phyloP scores from a whole-genome alignment of 2,113 vertebrate species.

The Steatornis caripensis region DNA sequence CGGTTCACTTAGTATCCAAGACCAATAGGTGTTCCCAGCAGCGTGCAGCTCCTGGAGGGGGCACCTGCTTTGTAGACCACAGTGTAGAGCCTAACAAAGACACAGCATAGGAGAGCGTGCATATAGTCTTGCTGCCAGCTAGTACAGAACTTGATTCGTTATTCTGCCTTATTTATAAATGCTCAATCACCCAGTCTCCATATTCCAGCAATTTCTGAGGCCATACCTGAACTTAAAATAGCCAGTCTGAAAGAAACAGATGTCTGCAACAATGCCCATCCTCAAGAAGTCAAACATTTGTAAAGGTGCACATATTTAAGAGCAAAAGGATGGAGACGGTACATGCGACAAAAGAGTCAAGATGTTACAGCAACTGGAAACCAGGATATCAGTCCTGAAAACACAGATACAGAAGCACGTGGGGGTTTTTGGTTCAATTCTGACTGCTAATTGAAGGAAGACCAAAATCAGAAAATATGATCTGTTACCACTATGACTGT shows the following conservation, averaged over 20 bases:
- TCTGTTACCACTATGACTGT: neutral
- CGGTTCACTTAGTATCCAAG: neutral
- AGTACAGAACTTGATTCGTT: neutral
- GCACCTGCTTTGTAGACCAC: neutral
- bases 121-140: neutral
- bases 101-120: neutral
- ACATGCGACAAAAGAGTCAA: neutral
- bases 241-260: neutral
- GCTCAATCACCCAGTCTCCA: neutral
- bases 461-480: neutral
- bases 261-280: neutral
- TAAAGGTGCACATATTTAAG: neutral
- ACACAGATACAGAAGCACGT: neutral
- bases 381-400: neutral
- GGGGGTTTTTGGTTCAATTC: neutral
- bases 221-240: neutral
- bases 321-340: neutral
- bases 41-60: neutral
- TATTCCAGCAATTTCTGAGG: neutral
- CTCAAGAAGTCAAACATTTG: neutral
- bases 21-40: accelerated
- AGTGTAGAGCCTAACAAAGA: neutral
- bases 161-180: neutral
- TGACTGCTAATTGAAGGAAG: neutral
- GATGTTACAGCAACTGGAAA: neutral